Evolutionary conservation across 2,113 vertebrate species (phyloP).

Genomic region (Paraplagusia blochii): DNA sequence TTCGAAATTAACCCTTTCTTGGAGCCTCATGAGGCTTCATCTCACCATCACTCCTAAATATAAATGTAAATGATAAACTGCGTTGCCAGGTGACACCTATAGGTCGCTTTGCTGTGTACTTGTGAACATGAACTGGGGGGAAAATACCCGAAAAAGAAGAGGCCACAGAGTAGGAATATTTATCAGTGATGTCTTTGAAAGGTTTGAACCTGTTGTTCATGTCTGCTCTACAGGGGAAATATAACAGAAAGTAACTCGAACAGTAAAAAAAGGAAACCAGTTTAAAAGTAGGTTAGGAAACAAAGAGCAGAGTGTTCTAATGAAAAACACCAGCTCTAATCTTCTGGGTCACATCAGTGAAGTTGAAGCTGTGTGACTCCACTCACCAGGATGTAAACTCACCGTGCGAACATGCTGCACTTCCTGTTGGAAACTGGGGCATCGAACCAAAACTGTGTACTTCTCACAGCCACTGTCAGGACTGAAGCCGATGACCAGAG

Average conservation of each 20-base stretch:
- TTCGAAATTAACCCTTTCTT: too few relatives aligned
- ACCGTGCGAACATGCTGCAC: slow-evolving; percentile 17
- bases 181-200: not conserved
- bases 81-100: not conserved
- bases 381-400: not conserved
- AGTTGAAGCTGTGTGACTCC: not conserved
- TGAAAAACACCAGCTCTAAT: not conserved
- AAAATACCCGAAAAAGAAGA: not conserved
- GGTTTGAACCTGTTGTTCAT: too few relatives aligned
- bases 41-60: too few relatives aligned
- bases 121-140: not conserved
- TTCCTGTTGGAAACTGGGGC: not conserved
- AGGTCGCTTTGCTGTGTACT: not conserved
- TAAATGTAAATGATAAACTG: too few relatives aligned
- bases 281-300: slow-evolving; percentile 20
- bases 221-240: not conserved
- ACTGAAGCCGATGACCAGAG: slow-evolving; percentile 58
- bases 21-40: too few relatives aligned
- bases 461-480: slow-evolving; percentile 38
- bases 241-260: not conserved
- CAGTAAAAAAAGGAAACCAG: not conserved
- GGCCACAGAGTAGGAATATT: not conserved
- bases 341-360: slow-evolving; percentile 29
- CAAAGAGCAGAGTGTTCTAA: slow-evolving; percentile 17
- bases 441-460: slow-evolving; percentile 54